phyloP scores from a whole-genome alignment of 1,140 invertebrate species.

The Heliconius hermathena region DNA sequence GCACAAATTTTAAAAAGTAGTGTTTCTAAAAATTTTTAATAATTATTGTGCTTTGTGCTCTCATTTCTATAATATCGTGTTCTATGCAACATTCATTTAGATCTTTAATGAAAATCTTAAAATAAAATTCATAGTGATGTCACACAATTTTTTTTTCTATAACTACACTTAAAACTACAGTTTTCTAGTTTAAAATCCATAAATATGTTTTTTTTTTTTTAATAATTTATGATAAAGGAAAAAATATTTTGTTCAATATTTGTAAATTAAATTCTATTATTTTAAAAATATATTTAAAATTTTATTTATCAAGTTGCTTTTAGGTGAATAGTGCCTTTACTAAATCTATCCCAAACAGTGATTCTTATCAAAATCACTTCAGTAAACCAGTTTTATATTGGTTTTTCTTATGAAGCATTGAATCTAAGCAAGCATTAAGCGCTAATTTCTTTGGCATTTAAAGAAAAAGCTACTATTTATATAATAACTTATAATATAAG shows the following conservation, averaged over 20 bases:
- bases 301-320: neutral
- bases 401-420: conserved; percentile 19
- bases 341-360: conserved; percentile 17
- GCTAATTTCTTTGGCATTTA: neutral
- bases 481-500: conserved; percentile 37
- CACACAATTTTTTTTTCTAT: too few relatives aligned
- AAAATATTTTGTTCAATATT: neutral
- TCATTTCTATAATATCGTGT: too few relatives aligned
- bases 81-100: too few relatives aligned
- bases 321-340: neutral
- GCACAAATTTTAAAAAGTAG: too few relatives aligned
- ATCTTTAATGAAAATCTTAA: too few relatives aligned
- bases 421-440: conserved; percentile 13
- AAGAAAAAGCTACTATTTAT: conserved; percentile 39
- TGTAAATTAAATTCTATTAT: neutral
- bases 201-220: too few relatives aligned
- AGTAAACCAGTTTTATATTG: conserved; percentile 23
- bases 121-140: too few relatives aligned
- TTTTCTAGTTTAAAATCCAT: too few relatives aligned
- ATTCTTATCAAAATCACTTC: conserved; percentile 7
- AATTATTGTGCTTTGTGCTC: too few relatives aligned
- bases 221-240: too few relatives aligned
- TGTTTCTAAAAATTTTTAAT: too few relatives aligned
- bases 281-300: neutral
- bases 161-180: too few relatives aligned